These are phyloP conservation scores for Idaea aversata DNA, from an alignment of 2,888 invertebrate genomes.

Conservation along the genomic window DNA sequence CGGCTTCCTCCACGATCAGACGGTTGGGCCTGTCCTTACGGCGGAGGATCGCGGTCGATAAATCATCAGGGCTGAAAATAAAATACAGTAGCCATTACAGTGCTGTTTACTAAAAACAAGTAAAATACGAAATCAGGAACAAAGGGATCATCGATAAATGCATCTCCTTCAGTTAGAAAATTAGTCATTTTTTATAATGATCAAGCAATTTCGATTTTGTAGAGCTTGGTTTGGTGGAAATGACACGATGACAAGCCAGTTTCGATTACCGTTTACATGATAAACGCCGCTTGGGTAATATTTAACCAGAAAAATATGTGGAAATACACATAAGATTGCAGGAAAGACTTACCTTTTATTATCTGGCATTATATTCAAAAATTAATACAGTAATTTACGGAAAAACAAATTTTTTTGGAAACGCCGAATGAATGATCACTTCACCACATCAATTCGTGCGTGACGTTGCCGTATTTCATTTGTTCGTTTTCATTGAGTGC, in stretches of 20 bases:
- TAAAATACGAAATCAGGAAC: not conserved
- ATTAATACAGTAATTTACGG: slow-evolving; percentile 57
- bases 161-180: not conserved
- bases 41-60: slow-evolving; percentile 98
- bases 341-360: slow-evolving; percentile 73
- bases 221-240: slow-evolving; percentile 40
- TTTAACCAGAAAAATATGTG: slow-evolving; percentile 10
- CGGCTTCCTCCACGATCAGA: slow-evolving; percentile 98
- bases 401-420: slow-evolving; percentile 51
- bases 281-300: slow-evolving; percentile 29
- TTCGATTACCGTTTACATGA: slow-evolving; percentile 53
- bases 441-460: slow-evolving; percentile 58
- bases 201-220: slow-evolving; percentile 35
- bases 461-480: slow-evolving; percentile 82
- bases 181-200: slow-evolving; percentile 19
- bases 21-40: slow-evolving; percentile 99
- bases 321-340: not conserved
- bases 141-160: not conserved
- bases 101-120: not conserved
- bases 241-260: slow-evolving; percentile 81
- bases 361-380: slow-evolving; percentile 75
- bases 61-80: slow-evolving; percentile 87
- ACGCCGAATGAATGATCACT: slow-evolving; percentile 67
- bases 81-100: slow-evolving; percentile 28
- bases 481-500: slow-evolving; percentile 63